Conservation (phyloP, 2,797 vertebrate species). For the Orientallactaga sibirica region DNA sequence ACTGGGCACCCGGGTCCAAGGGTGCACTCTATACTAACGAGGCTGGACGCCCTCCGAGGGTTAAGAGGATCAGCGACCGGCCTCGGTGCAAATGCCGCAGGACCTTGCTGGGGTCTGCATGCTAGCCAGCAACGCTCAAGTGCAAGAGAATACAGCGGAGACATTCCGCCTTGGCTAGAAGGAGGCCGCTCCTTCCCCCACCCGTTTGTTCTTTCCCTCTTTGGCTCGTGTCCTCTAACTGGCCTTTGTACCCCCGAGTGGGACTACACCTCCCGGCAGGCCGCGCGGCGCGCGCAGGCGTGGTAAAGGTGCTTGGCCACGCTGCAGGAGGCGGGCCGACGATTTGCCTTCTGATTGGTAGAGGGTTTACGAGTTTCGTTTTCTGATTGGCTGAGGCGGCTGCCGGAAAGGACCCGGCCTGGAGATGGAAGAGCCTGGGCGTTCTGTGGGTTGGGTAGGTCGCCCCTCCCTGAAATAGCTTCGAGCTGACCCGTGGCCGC, state of each 20-base stretch:
- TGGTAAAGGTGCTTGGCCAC: background rate
- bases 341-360: slow-evolving; percentile 63
- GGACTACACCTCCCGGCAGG: slow-evolving; percentile 81
- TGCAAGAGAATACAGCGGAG: slow-evolving; percentile 19
- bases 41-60: slow-evolving; percentile 44
- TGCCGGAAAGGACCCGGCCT: slow-evolving; percentile 79
- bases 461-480: slow-evolving; percentile 59
- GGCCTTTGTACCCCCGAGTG: slow-evolving; percentile 66
- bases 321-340: slow-evolving; percentile 51
- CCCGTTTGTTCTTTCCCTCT: slow-evolving; percentile 78
- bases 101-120: slow-evolving; percentile 60
- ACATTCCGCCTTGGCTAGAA: slow-evolving; percentile 2
- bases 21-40: background rate
- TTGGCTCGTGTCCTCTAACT: slow-evolving; percentile 61
- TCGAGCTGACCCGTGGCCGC: slow-evolving; percentile 1
- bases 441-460: slow-evolving; percentile 74
- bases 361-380: background rate
- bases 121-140: no score
- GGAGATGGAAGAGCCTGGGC: slow-evolving; percentile 69
- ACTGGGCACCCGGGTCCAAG: background rate
- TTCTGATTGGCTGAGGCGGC: slow-evolving; percentile 66
- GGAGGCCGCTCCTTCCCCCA: background rate
- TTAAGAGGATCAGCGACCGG: background rate
- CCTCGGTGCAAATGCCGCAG: background rate
- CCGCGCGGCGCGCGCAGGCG: slow-evolving; percentile 61